Percentiles rank a stretch among this genome's conserved stretches.
phyloP scores from a whole-genome alignment of 2,113 vertebrate species.

The Brevimyrus niger region DNA sequence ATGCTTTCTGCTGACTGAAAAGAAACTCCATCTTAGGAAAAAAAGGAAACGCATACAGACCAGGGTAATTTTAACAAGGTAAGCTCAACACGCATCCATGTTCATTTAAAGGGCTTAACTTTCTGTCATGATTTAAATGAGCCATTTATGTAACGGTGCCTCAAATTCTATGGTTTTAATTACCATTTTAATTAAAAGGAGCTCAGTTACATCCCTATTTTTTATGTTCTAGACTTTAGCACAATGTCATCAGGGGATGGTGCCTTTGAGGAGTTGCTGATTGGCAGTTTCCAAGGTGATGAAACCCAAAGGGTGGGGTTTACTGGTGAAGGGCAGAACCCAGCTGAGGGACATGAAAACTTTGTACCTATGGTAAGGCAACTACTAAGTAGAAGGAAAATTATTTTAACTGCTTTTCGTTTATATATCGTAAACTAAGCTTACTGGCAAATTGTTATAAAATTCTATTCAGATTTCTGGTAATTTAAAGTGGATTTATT shows the following conservation, averaged over 20 bases:
- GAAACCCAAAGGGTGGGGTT: slow-evolving; percentile 27
- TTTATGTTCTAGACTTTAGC: slow-evolving; percentile 5
- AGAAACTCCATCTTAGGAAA: not conserved
- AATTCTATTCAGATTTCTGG: not conserved
- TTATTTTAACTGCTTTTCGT: not conserved
- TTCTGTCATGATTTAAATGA: not conserved
- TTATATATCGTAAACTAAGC: not conserved
- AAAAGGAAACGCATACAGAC: not conserved
- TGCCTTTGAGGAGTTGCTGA: slow-evolving; percentile 49
- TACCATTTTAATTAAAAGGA: not conserved
- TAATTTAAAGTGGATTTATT: not conserved
- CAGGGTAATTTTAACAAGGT: not conserved
- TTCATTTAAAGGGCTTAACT: not conserved
- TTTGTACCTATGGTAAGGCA: not conserved
- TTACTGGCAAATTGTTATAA: not conserved
- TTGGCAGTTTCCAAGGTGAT: slow-evolving; percentile 42
- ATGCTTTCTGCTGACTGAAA: not conserved
- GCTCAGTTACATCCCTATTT: not conserved
- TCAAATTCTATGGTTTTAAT: not conserved
- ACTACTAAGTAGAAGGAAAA: slow-evolving; percentile 18
- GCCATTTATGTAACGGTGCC: not conserved
- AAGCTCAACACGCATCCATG: not conserved
- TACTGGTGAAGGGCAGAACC: not conserved
- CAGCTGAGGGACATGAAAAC: not conserved
- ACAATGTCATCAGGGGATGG: slow-evolving; percentile 43